Evolutionary conservation across 1,140 invertebrate genomes (phyloP).

Genomic region (Drosophila trapezifrons): DNA sequence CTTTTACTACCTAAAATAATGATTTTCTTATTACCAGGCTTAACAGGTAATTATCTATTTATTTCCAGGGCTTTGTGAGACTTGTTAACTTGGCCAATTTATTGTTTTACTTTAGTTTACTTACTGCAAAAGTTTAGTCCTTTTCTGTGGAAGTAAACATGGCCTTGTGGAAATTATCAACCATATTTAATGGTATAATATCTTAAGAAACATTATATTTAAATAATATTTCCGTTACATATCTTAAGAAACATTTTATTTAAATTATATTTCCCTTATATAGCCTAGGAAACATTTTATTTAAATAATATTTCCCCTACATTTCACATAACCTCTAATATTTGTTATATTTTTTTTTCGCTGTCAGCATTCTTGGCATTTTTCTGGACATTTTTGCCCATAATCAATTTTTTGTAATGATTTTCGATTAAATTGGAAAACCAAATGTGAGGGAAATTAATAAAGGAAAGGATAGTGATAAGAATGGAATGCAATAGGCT

Average conservation of each 20-base stretch:
- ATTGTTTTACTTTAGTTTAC: too few species aligned
- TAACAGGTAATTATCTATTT: background rate
- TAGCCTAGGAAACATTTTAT: too few species aligned
- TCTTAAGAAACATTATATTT: too few species aligned
- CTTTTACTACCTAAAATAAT: background rate
- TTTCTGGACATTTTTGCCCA: background rate
- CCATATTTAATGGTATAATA: background rate
- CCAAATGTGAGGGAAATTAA: constrained; percentile 25
- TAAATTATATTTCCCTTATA: too few species aligned
- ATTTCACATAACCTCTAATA: too few species aligned
- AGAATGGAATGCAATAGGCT: constrained; percentile 26
- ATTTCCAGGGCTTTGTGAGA: background rate
- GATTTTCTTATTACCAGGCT: background rate
- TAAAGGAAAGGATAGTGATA: constrained; percentile 7
- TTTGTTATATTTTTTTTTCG: background rate
- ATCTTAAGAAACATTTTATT: too few species aligned
- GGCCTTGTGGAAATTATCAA: background rate
- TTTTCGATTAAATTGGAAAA: constrained; percentile 4
- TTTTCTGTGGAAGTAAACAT: background rate
- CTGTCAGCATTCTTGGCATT: background rate
- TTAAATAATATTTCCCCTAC: too few species aligned
- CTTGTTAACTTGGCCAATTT: background rate
- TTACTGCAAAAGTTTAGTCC: too few species aligned
- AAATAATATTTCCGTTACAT: too few species aligned
- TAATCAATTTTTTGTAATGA: background rate